Conservation (phyloP, 37 sponge, comb jelly and placozoan genomes). For the Beroe ovata region DNA sequence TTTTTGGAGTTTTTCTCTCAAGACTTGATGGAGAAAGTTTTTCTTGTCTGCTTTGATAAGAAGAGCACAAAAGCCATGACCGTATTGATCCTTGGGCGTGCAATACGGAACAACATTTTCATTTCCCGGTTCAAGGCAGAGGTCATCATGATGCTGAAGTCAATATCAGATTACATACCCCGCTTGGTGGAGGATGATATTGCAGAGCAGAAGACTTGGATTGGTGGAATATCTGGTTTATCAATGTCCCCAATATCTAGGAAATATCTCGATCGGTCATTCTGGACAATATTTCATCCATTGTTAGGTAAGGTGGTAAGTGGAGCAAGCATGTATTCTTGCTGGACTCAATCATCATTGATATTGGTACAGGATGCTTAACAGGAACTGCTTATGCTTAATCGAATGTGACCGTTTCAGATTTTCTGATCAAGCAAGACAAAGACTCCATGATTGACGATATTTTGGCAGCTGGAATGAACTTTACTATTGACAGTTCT, state of each 20-base stretch:
- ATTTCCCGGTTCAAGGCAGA: neutral
- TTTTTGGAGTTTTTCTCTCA: conserved; percentile 9
- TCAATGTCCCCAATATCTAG: conserved; percentile 33
- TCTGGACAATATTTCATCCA: conserved; percentile 47
- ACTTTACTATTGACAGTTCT: conserved; percentile 38
- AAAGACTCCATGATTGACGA: conserved; percentile 47
- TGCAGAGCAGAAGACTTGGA: conserved; percentile 53
- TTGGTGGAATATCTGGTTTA: conserved; percentile 24
- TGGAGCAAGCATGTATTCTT: no score
- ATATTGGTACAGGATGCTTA: no score
- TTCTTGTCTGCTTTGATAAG: neutral
- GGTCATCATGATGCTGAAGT: neutral
- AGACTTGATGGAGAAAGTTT: neutral
- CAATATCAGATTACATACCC: neutral
- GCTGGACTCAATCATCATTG: no score
- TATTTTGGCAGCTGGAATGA: conserved; percentile 41
- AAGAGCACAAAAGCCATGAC: conserved; percentile 24
- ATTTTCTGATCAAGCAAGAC: conserved; percentile 15
- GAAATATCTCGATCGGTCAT: conserved; percentile 3
- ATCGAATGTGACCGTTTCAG: no score
- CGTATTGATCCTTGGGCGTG: conserved; percentile 21
- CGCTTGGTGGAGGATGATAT: conserved; percentile 25
- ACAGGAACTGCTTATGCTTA: no score
- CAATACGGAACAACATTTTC: neutral
- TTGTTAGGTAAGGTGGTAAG: conserved; percentile 39